Conservation (phyloP, 2,888 invertebrate genomes). For the Polymixis lichenea region DNA sequence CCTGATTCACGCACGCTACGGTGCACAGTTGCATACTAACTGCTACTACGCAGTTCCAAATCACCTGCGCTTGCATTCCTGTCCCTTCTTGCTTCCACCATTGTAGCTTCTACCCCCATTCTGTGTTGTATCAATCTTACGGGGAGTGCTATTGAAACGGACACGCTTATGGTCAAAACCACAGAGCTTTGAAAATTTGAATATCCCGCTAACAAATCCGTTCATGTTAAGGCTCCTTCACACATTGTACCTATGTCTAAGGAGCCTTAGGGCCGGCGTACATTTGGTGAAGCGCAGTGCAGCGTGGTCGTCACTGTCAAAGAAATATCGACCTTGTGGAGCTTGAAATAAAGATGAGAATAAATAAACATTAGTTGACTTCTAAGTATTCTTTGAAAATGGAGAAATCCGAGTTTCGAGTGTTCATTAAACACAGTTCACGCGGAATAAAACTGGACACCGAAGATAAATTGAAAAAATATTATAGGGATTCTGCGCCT, state of each 20-base stretch:
- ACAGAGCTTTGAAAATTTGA: not conserved
- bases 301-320: too few relatives aligned
- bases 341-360: too few relatives aligned
- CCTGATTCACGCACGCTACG: not conserved
- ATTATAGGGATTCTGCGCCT: too few relatives aligned
- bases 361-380: not conserved
- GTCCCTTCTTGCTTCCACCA: not conserved
- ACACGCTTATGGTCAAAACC: not conserved
- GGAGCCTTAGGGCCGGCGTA: too few relatives aligned
- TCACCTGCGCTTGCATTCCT: not conserved
- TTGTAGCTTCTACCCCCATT: not conserved
- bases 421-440: too few relatives aligned
- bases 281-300: too few relatives aligned
- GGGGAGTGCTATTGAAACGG: too few relatives aligned
- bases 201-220: not conserved
- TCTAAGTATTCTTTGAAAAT: not conserved
- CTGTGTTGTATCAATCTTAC: not conserved
- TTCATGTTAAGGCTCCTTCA: not conserved
- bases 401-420: not conserved
- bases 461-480: too few relatives aligned
- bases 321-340: too few relatives aligned
- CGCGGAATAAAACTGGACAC: not conserved
- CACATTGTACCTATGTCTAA: not conserved
- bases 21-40: not conserved
- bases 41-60: not conserved